Conservation (phyloP, 1,140 invertebrate genomes). For the Caenorhabditis brenneri region DNA sequence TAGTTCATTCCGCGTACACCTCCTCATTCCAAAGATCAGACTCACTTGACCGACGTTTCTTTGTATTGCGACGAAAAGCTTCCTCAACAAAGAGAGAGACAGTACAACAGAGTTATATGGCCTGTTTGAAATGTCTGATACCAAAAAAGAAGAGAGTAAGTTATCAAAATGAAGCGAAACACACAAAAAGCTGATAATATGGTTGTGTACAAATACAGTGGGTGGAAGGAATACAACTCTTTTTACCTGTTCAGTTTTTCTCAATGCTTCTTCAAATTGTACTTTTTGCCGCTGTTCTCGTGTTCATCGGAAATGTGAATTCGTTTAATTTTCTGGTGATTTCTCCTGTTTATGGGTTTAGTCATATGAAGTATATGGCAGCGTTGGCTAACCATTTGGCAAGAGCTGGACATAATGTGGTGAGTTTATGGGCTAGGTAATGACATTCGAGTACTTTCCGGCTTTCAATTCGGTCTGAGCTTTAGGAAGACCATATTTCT, state of each 20-base stretch:
- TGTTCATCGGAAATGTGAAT: neutral
- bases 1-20: too few species aligned
- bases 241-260: neutral
- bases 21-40: neutral
- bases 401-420: constrained; percentile 17
- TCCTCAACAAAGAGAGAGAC: too few species aligned
- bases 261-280: constrained; percentile 19
- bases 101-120: neutral
- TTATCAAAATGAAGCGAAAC: constrained; percentile 29
- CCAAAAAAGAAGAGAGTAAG: neutral
- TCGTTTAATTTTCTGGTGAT: constrained; percentile 1
- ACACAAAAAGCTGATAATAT: constrained; percentile 24
- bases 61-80: neutral
- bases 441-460: too few species aligned
- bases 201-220: neutral
- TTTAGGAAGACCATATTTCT: too few species aligned
- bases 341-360: neutral
- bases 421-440: neutral
- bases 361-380: constrained; percentile 31
- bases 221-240: neutral
- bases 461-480: too few species aligned
- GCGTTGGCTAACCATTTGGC: constrained; percentile 8
- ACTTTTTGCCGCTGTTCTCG: neutral
- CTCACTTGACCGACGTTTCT: neutral
- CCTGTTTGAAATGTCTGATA: neutral